A percentile compares a stretch with the other conserved stretches of the same genome.
Evolutionary conservation across 2,888 invertebrate genomes (phyloP).

Genomic region (Ectobius pallidus): DNA sequence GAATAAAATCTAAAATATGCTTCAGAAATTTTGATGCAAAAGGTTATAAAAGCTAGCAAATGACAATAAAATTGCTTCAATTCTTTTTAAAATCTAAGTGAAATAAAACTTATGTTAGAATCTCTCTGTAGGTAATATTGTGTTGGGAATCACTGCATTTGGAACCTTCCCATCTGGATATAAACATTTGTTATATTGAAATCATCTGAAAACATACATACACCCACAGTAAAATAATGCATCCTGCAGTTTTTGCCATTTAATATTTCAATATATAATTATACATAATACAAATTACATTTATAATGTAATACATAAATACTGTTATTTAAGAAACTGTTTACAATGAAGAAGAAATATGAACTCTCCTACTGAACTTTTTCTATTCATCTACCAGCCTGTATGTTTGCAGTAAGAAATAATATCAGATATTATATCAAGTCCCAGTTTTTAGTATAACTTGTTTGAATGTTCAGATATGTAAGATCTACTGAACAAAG

Average conservation of each 20-base stretch:
- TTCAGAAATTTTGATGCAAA: too few species aligned
- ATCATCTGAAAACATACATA: background rate
- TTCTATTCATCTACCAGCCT: constrained; percentile 17
- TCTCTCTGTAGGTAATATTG: background rate
- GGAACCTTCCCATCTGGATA: background rate
- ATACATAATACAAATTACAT: background rate
- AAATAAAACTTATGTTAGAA: background rate
- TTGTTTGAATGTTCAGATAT: background rate
- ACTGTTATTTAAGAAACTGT: constrained; percentile 26
- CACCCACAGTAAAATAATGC: background rate
- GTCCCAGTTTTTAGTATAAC: constrained; percentile 17
- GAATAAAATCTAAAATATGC: too few species aligned
- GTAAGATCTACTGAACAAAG: constrained; percentile 14
- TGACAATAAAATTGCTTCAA: constrained; percentile 11
- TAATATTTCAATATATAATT: constrained; percentile 19
- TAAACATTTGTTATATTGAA: background rate
- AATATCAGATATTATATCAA: constrained; percentile 14
- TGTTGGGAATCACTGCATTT: background rate
- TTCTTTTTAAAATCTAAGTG: background rate
- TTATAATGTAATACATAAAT: constrained; percentile 27
- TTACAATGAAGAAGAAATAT: background rate
- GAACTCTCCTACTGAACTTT: constrained; percentile 16
- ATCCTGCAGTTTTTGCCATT: constrained; percentile 11
- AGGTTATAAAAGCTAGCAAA: background rate
- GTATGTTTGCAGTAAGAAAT: constrained; percentile 1